phyloP scores from a whole-genome alignment of 1,140 invertebrate species.

The Lethrus apterus region DNA sequence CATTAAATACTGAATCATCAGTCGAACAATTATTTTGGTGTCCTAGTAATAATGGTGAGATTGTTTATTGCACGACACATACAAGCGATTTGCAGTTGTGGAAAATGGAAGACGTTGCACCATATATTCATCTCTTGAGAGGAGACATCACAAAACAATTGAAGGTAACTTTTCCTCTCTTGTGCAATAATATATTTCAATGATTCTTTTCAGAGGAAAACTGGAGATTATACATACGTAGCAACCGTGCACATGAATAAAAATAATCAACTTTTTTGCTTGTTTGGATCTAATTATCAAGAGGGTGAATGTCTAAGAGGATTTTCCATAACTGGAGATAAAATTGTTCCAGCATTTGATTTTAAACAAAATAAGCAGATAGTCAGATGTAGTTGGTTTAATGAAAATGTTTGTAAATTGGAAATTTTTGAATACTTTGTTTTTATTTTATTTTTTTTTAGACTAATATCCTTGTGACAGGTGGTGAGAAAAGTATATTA shows the following conservation, averaged over 20 bases:
- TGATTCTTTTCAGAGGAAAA: constrained; percentile 45
- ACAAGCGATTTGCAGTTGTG: constrained; percentile 66
- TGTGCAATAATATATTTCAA: constrained; percentile 17
- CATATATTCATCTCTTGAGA: constrained; percentile 40
- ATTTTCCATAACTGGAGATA: constrained; percentile 45
- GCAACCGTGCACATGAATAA: constrained; percentile 46
- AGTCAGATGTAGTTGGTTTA: constrained; percentile 55
- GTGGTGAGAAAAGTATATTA: constrained; percentile 57
- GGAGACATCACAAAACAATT: constrained; percentile 21
- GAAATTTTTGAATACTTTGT: constrained; percentile 3
- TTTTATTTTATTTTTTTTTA: constrained; percentile 37
- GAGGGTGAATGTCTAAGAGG: constrained; percentile 46
- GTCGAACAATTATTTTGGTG: constrained; percentile 58
- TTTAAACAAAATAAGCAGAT: constrained; percentile 58
- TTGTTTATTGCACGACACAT: constrained; percentile 60
- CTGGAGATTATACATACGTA: constrained; percentile 58
- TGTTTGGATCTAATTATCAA: constrained; percentile 54
- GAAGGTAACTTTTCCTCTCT: constrained; percentile 27
- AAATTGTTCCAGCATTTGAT: constrained; percentile 46
- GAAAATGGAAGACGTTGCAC: constrained; percentile 38
- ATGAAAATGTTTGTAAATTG: constrained; percentile 51
- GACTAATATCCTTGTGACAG: constrained; percentile 53
- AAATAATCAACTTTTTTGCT: constrained; percentile 45
- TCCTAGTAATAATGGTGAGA: constrained; percentile 41
- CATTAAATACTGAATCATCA: constrained; percentile 77